Conservation (phyloP, 2,113 vertebrate species). For the Aleadryas rufinucha region DNA sequence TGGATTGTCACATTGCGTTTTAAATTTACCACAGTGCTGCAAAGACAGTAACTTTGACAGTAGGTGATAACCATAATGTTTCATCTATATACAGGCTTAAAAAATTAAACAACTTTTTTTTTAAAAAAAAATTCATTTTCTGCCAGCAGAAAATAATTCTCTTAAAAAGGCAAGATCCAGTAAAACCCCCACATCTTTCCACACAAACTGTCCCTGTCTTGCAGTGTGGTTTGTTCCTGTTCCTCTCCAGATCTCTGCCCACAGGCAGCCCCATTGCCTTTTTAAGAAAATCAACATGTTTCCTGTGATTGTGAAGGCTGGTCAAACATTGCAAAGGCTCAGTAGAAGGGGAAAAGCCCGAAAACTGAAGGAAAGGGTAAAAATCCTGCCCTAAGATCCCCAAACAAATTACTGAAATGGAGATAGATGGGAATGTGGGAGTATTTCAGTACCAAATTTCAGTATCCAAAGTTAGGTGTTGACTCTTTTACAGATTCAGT, state of each 20-base stretch:
- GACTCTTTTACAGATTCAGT: not conserved
- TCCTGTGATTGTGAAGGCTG: not conserved
- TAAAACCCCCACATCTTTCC: not conserved
- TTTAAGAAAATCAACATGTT: not conserved
- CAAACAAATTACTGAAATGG: not conserved
- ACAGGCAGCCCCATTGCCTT: not conserved
- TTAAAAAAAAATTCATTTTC: not conserved
- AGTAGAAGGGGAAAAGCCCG: not conserved
- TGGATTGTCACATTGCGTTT: slow-evolving; percentile 31
- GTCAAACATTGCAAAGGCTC: not conserved
- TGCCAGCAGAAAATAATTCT: slow-evolving; percentile 60
- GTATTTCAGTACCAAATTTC: not conserved
- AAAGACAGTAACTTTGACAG: not conserved
- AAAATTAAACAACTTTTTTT: slow-evolving; percentile 20
- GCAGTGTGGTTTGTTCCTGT: not conserved
- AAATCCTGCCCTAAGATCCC: not conserved
- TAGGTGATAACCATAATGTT: not conserved
- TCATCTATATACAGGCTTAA: not conserved
- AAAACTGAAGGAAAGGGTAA: not conserved
- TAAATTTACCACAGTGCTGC: not conserved
- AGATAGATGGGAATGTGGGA: not conserved
- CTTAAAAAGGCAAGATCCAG: slow-evolving; percentile 25
- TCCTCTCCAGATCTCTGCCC: not conserved
- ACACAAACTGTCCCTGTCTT: not conserved
- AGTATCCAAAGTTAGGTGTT: not conserved